Conservation (phyloP, 2,888 invertebrate genomes). For the Eledona agricola region DNA sequence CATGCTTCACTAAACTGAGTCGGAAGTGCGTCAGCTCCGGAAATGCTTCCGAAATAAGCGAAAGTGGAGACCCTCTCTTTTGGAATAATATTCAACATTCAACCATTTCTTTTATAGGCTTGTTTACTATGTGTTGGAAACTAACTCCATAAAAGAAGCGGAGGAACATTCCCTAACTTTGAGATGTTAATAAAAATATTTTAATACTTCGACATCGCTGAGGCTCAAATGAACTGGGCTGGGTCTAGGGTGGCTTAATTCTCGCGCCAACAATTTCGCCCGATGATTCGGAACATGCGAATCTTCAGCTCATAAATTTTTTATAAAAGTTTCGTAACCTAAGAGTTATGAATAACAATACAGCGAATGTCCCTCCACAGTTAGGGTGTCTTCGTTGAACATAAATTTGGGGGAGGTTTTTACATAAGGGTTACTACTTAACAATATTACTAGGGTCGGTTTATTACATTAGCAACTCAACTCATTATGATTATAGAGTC, state of each 20-base stretch:
- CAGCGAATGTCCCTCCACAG: conserved; percentile 24
- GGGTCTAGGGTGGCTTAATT: no score
- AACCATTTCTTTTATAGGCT: conserved; percentile 50
- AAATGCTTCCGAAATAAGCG: conserved; percentile 47
- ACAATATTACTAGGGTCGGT: conserved; percentile 57
- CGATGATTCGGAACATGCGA: conserved; percentile 13
- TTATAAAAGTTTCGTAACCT: conserved; percentile 42
- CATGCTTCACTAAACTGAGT: conserved; percentile 32
- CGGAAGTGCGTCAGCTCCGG: conserved; percentile 52
- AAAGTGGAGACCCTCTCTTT: conserved; percentile 37
- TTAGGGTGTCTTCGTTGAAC: conserved; percentile 13
- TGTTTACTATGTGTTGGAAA: conserved; percentile 43
- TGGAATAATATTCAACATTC: conserved; percentile 44
- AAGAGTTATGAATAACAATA: conserved; percentile 49
- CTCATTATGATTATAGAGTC: conserved; percentile 63
- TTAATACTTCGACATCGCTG: no score
- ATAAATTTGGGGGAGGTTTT: conserved; percentile 44
- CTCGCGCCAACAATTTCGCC: no score
- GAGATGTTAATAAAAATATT: no score
- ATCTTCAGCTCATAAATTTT: conserved; percentile 41
- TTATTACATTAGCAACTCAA: conserved; percentile 63
- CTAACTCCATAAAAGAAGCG: conserved; percentile 18
- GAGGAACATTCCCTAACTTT: no score
- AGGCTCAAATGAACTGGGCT: no score
- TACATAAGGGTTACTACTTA: conserved; percentile 52